phyloP scores from a whole-genome alignment of 2,888 invertebrate genomes.

The Trichopoda pennipes region DNA sequence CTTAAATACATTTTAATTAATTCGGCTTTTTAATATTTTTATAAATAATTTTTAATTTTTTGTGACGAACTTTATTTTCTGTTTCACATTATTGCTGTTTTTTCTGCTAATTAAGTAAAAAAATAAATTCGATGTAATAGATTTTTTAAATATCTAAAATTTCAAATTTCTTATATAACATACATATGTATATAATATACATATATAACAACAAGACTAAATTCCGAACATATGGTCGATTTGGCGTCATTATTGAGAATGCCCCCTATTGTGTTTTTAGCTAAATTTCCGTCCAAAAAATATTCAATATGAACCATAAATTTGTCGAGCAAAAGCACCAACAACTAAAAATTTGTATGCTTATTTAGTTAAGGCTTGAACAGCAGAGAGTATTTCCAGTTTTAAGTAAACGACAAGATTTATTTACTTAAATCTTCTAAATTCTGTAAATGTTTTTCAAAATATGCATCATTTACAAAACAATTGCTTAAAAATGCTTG shows the following conservation, averaged over 20 bases:
- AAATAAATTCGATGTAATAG: no score
- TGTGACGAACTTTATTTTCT: no score
- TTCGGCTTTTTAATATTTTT: no score
- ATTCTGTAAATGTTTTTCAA: background rate
- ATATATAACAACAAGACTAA: slow-evolving; percentile 79
- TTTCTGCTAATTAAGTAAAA: no score
- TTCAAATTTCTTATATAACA: no score
- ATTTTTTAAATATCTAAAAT: no score
- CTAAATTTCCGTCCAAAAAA: slow-evolving; percentile 97
- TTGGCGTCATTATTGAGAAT: slow-evolving; percentile 91
- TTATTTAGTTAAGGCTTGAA: slow-evolving; percentile 89
- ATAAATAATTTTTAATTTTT: no score
- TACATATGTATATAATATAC: no score
- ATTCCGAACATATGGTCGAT: slow-evolving; percentile 95
- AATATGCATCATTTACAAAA: no score
- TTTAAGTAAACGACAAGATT: slow-evolving; percentile 85
- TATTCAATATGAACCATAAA: slow-evolving; percentile 91
- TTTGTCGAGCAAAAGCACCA: slow-evolving; percentile 94
- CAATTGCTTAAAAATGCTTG: no score
- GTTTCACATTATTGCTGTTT: no score
- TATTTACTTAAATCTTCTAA: background rate
- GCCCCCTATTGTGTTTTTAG: slow-evolving; percentile 89
- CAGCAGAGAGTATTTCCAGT: slow-evolving; percentile 92
- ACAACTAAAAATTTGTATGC: slow-evolving; percentile 92
- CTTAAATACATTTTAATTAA: no score